Evolutionary conservation across 2,888 invertebrate species (phyloP).

Genomic region (Hirtodrosophila histrioides): DNA sequence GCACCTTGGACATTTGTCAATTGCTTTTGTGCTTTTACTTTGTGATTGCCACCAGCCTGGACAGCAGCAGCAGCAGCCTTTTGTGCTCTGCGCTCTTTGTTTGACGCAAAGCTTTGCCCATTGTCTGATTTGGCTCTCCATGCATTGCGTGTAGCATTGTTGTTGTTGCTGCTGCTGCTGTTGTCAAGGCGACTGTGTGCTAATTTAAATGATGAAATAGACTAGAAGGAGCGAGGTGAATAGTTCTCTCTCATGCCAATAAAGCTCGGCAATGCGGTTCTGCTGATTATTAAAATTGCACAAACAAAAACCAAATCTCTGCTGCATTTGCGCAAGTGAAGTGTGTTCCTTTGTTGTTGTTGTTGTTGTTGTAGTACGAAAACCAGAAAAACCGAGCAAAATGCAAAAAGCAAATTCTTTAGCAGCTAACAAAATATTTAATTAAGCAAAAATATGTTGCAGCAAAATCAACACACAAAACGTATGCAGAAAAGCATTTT

Average conservation of each 20-base stretch:
- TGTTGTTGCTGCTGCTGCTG: slow-evolving; percentile 29
- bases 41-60: slow-evolving; percentile 3
- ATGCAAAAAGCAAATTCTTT: slow-evolving; percentile 41
- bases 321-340: not conserved
- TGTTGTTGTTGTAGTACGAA: slow-evolving; percentile 2
- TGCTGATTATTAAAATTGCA: slow-evolving; percentile 48
- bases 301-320: slow-evolving; percentile 20
- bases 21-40: slow-evolving; percentile 39
- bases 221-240: slow-evolving; percentile 13
- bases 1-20: slow-evolving; percentile 60
- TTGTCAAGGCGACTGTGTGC: slow-evolving; percentile 63
- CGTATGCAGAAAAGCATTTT: slow-evolving; percentile 22
- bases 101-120: slow-evolving; percentile 37
- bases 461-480: slow-evolving; percentile 49
- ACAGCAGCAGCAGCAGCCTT: slow-evolving; percentile 34
- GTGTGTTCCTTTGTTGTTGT: too few relatives aligned
- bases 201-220: slow-evolving; percentile 72
- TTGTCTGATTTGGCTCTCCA: slow-evolving; percentile 51
- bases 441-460: slow-evolving; percentile 73
- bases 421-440: slow-evolving; percentile 65
- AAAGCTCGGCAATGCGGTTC: slow-evolving; percentile 35
- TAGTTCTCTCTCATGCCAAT: not conserved
- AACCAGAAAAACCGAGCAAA: slow-evolving; percentile 2
- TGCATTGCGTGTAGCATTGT: slow-evolving; percentile 45
- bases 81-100: slow-evolving; percentile 48